Conservation (phyloP, 1,140 invertebrate genomes). For the Drosophila yakuba region DNA sequence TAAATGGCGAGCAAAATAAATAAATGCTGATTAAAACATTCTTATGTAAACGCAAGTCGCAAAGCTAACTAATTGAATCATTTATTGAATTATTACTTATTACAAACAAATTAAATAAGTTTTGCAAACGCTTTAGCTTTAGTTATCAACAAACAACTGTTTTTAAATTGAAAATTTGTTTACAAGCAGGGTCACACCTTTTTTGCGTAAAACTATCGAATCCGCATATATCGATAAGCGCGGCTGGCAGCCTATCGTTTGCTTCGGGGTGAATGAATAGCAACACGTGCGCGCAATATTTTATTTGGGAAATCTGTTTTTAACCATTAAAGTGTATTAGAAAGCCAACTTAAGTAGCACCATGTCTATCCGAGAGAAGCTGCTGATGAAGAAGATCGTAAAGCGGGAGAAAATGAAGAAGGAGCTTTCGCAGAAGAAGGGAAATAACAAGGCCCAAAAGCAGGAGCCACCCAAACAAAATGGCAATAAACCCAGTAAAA, state of each 20-base stretch:
- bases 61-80: too few relatives aligned
- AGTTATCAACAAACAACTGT: background rate
- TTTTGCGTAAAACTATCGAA: background rate
- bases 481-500: conserved; percentile 31
- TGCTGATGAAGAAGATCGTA: conserved; percentile 91
- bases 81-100: too few relatives aligned
- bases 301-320: conserved; percentile 26
- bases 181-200: background rate
- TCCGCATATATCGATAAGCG: conserved; percentile 12
- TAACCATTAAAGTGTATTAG: conserved; percentile 35
- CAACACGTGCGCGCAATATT: conserved; percentile 69
- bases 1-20: background rate
- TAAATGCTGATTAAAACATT: too few relatives aligned
- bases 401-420: conserved; percentile 90
- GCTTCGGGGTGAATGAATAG: conserved; percentile 3
- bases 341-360: conserved; percentile 10
- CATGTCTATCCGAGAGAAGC: conserved; percentile 91
- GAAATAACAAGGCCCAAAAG: conserved; percentile 42
- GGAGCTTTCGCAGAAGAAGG: conserved; percentile 86
- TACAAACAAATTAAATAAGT: too few relatives aligned
- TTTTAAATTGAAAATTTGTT: background rate
- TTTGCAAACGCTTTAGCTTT: background rate
- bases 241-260: conserved; percentile 6
- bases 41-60: too few relatives aligned
- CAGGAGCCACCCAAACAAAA: conserved; percentile 34